Evolutionary conservation across 1,140 invertebrate genomes (phyloP), one percentile per base, ranked within the genome.

Genomic region (Asbolus verrucosus): DNA sequence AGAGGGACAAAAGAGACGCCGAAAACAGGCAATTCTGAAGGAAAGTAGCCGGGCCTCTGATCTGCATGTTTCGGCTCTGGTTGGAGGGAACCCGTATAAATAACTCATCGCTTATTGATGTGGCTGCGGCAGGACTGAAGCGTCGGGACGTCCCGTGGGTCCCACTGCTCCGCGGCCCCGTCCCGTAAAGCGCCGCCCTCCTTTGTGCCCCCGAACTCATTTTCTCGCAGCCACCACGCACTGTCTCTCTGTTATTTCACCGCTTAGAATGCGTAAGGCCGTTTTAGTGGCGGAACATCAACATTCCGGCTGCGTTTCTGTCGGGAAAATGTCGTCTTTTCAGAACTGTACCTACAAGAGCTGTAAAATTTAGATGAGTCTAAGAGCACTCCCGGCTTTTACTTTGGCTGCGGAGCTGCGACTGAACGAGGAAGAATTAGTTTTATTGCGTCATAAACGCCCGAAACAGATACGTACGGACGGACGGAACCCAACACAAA

Each of bases 51-150:
- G 24, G 24, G 3, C 24, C 24, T 27, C 24, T 27, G 24, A 27
- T 27, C 24, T 27, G 24, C 24, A 27, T 27, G 24, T 27, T n/a
- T 27, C 24, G 24, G 24, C 46, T 54, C n/a, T 54, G 46, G 46
- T 54, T 54, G 46, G 11, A 13, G n/a, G 21, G 14, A 27, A 39
- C 19, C 18, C 39, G 61, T 39, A 38, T 21, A 63, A 63, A 63
- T 39, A 69, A 69, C 31, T 69, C 59, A 69, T 69, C 59, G 54
- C 59, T 68, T 69, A 69, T 69, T 69, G 67, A 69, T 69, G 67
- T 21, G 31, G 67, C 54, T 69, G 54, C 38, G 54, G 66, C 65
- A 50, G 43, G 30, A 43, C 13, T 50, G 27, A 30, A 46, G 38
- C 66, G 21, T 54, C 66, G 31, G 30, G 36, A 13, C 13, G 65